A percentile compares a stretch with the other conserved stretches of the same genome.
Evolutionary conservation across 30 jellyfish, hydroid and myxozoan genomes (phyloP).

Genomic region (Hydra vulgaris): DNA sequence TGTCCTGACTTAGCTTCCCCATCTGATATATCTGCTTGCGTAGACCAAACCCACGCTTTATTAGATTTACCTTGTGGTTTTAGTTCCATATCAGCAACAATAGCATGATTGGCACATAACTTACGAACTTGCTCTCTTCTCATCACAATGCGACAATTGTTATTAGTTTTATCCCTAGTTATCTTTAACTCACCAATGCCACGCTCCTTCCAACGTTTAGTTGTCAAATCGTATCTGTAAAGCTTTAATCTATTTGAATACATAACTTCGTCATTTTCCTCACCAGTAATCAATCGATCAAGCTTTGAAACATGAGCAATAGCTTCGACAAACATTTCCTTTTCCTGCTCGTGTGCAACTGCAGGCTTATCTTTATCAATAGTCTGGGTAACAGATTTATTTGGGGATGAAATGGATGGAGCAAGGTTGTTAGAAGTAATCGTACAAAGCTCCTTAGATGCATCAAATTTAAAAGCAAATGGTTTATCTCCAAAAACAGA

Average conservation of each 20-base stretch:
- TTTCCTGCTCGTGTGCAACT: conserved; percentile 11
- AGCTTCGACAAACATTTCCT: conserved; percentile 27
- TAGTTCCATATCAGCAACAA: conserved; percentile 40
- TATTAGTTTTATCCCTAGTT: conserved; percentile 20
- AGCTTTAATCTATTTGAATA: conserved; percentile 53
- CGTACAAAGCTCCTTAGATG: too few relatives aligned
- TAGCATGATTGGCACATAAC: conserved; percentile 55
- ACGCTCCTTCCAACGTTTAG: conserved; percentile 69
- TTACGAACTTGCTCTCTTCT: conserved; percentile 74
- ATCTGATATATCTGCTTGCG: conserved; percentile 73
- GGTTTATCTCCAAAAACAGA: too few relatives aligned
- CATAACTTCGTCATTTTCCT: conserved; percentile 50
- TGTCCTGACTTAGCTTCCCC: conserved; percentile 53
- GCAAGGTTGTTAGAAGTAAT: too few relatives aligned
- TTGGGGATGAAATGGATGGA: too few relatives aligned
- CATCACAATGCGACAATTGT: conserved; percentile 56
- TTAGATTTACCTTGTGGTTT: conserved; percentile 22
- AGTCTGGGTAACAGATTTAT: too few relatives aligned
- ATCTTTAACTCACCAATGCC: conserved; percentile 75
- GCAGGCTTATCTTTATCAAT: too few relatives aligned
- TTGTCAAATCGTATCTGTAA: conserved; percentile 41
- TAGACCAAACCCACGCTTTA: conserved; percentile 77
- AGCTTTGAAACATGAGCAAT: conserved; percentile 15
- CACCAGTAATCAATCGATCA: conserved; percentile 47
- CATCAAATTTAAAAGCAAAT: too few relatives aligned